A percentile compares a stretch with the other conserved stretches of the same genome.
phyloP scores from a whole-genome alignment of 92 coral and sea anemone species.

The Pocillopora grandis region DNA sequence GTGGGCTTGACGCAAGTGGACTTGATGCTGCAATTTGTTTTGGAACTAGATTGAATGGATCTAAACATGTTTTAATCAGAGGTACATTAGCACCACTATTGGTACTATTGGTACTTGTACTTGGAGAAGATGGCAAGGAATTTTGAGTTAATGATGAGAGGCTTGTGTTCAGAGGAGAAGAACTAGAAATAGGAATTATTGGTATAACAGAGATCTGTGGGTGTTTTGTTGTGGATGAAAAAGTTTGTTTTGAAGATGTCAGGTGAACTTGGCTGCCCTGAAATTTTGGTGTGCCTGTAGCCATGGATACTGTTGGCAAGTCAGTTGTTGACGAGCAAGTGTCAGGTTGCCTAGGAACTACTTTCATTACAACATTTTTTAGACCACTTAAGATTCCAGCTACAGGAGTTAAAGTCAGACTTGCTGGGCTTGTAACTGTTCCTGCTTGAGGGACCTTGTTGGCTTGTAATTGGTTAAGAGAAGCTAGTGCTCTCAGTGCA shows the following conservation, averaged over 20 bases:
- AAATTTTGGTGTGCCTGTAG: neutral
- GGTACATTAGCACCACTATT: slow-evolving; percentile 1
- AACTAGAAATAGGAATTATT: neutral
- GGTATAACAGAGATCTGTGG: neutral
- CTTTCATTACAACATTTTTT: slow-evolving; percentile 45
- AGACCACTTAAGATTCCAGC: slow-evolving; percentile 16
- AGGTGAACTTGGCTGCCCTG: slow-evolving; percentile 3
- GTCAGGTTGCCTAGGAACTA: neutral
- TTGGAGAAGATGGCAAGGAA: neutral
- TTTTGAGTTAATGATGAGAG: slow-evolving; percentile 8
- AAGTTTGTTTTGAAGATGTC: neutral
- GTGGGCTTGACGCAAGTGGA: neutral
- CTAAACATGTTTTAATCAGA: neutral
- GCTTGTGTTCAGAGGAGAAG: slow-evolving; percentile 8
- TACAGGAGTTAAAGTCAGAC: neutral
- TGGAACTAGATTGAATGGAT: slow-evolving; percentile 24
- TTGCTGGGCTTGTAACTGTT: slow-evolving; percentile 9
- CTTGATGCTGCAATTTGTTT: slow-evolving; percentile 7
- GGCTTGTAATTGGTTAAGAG: slow-evolving; percentile 24
- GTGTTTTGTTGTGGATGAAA: neutral
- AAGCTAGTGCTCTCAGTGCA: slow-evolving; percentile 27
- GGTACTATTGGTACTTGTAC: neutral
- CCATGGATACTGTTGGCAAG: neutral
- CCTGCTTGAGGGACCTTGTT: slow-evolving; percentile 3
- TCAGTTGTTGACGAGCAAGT: slow-evolving; percentile 5